phyloP scores from a whole-genome alignment of 2,888 invertebrate genomes.

The Dioctria rufipes region DNA sequence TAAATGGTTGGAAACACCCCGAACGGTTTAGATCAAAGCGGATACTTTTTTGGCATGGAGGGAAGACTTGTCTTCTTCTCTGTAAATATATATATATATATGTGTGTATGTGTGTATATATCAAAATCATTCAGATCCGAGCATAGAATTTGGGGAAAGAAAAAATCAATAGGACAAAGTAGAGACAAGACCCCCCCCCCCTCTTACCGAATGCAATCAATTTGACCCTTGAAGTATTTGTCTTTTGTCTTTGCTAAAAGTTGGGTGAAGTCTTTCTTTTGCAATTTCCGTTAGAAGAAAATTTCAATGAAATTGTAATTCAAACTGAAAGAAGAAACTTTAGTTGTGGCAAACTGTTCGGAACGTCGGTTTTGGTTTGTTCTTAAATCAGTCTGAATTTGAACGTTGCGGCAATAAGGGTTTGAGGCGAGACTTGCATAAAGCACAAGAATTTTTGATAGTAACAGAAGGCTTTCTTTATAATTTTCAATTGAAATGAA shows the following conservation, averaged over 20 bases:
- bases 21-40: conserved; percentile 16
- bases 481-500: neutral
- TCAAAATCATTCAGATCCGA: neutral
- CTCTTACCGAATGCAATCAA: conserved; percentile 9
- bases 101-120: neutral
- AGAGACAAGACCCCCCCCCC: neutral
- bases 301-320: conserved; percentile 42
- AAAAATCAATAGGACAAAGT: conserved; percentile 35
- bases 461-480: neutral
- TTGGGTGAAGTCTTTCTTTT: conserved; percentile 19
- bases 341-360: neutral
- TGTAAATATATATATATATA: neutral
- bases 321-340: conserved; percentile 27
- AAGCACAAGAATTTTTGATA: too few species aligned
- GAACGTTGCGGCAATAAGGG: neutral
- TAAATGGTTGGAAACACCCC: conserved; percentile 35
- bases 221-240: conserved; percentile 39
- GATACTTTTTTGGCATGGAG: neutral
- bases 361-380: neutral
- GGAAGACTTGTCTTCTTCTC: neutral
- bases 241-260: conserved; percentile 30
- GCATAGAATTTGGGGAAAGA: neutral
- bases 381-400: neutral
- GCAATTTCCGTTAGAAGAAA: conserved; percentile 30
- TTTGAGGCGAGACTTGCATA: neutral